Evolutionary conservation across 92 coral and sea anemone species (phyloP).

Genomic region (Galaxea fascicularis): DNA sequence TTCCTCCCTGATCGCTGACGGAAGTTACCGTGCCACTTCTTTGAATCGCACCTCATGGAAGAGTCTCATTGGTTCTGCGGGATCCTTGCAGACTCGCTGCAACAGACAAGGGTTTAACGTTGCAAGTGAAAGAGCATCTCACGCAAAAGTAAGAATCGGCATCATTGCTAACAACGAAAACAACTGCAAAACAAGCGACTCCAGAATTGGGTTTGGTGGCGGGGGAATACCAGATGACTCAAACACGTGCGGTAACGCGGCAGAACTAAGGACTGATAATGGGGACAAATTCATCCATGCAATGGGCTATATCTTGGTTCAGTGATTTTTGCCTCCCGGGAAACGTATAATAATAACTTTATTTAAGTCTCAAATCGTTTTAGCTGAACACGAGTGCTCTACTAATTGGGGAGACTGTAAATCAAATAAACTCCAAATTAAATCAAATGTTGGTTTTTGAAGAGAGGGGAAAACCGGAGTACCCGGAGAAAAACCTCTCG

Average conservation of each 20-base stretch:
- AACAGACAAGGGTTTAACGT: conserved; percentile 13
- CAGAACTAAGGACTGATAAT: background rate
- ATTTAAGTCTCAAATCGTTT: no score
- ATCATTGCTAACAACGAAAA: background rate
- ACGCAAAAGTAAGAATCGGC: background rate
- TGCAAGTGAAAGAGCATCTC: background rate
- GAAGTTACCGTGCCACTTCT: background rate
- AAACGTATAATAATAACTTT: no score
- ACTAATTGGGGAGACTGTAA: no score
- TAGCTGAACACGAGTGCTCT: no score
- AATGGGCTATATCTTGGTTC: background rate
- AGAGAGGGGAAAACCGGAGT: no score
- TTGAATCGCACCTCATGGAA: conserved; percentile 21
- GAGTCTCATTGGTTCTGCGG: background rate
- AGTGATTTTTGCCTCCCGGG: background rate
- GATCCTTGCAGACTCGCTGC: conserved; percentile 6
- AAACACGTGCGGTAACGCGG: background rate
- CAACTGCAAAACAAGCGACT: background rate
- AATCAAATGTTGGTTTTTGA: no score
- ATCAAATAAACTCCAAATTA: no score
- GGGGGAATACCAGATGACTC: background rate
- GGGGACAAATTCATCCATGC: background rate
- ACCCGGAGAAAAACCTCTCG: no score
- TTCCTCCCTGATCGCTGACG: conserved; percentile 22
- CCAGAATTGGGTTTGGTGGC: background rate